phyloP scores from a whole-genome alignment of 1,140 invertebrate genomes.

The Acromyrmex echinatior region DNA sequence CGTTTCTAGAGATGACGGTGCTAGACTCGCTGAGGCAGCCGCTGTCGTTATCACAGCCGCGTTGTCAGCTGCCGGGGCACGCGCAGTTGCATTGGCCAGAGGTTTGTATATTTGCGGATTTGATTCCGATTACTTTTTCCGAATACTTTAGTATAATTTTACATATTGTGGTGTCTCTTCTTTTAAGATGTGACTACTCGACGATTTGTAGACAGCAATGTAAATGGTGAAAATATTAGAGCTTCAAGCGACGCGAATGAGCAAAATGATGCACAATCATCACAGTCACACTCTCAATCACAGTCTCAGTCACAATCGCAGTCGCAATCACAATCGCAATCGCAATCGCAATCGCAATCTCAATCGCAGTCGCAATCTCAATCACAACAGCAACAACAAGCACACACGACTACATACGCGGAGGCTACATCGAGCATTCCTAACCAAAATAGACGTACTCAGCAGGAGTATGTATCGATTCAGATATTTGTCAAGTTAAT shows the following conservation, averaged over 20 bases:
- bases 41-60: constrained; percentile 86
- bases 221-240: constrained; percentile 64
- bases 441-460: constrained; percentile 46
- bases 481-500: not conserved
- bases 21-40: constrained; percentile 81
- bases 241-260: constrained; percentile 54
- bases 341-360: constrained; percentile 39
- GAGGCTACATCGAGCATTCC: constrained; percentile 48
- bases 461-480: constrained; percentile 52
- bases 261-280: constrained; percentile 55
- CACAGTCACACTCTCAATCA: constrained; percentile 51
- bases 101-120: constrained; percentile 56
- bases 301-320: constrained; percentile 54
- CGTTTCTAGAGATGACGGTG: constrained; percentile 50
- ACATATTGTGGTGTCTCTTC: not conserved
- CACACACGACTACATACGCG: not conserved
- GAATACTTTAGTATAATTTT: not conserved
- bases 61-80: constrained; percentile 84
- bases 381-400: constrained; percentile 43
- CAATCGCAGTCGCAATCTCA: constrained; percentile 32
- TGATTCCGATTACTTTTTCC: not conserved
- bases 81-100: constrained; percentile 77
- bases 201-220: constrained; percentile 60
- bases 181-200: not conserved
- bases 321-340: constrained; percentile 36